Percentiles rank a stretch among this genome's conserved stretches.
Evolutionary conservation across 2,797 vertebrate species (phyloP).

Genomic region (Oreortyx pictus): DNA sequence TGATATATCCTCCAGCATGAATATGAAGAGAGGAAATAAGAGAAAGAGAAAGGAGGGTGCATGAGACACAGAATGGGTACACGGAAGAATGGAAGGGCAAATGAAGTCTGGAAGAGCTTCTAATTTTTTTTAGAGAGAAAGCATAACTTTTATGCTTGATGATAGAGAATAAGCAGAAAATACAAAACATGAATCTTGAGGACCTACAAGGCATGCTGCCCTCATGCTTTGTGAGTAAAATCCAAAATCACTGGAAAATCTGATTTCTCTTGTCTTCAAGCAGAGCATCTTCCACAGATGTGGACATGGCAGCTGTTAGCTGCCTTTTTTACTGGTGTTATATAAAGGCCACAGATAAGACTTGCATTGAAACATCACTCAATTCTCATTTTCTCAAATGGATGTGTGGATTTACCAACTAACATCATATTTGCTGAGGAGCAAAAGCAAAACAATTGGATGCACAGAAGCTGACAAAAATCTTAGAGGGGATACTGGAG

Average conservation of each 20-base stretch:
- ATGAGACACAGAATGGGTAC: neutral
- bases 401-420: neutral
- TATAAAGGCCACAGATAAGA: neutral
- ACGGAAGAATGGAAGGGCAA: neutral
- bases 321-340: neutral
- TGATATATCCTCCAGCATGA: conserved; percentile 9
- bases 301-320: neutral
- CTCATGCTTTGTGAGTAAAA: neutral
- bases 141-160: neutral
- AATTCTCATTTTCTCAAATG: neutral
- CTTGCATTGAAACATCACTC: neutral
- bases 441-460: conserved; percentile 8
- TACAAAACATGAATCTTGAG: neutral
- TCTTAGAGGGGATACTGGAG: neutral
- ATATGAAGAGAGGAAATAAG: neutral
- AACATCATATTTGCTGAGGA: neutral
- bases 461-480: conserved; percentile 32
- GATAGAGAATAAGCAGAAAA: neutral
- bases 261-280: neutral
- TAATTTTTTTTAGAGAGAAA: neutral
- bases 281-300: neutral
- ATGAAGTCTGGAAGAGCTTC: neutral
- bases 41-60: neutral
- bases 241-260: neutral
- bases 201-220: neutral